A percentile compares a stretch with the other conserved stretches of the same genome.
phyloP scores from a whole-genome alignment of 2,888 invertebrate species.

The Drosophila cracens region DNA sequence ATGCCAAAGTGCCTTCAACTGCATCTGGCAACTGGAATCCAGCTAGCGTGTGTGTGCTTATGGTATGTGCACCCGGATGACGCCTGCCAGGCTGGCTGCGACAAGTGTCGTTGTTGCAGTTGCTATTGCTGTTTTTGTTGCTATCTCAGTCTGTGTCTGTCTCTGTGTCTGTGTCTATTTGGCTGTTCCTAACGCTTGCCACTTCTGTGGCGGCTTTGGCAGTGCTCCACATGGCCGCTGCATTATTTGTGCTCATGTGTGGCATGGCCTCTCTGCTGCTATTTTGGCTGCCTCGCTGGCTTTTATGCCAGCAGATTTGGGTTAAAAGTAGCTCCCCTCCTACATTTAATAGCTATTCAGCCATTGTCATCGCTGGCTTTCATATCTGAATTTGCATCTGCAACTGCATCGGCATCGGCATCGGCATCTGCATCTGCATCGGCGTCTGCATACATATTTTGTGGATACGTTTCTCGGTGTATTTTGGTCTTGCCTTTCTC shows the following conservation, averaged over 20 bases:
- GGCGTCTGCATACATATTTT: constrained; percentile 11
- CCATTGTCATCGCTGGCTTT: constrained; percentile 33
- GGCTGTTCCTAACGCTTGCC: constrained; percentile 24
- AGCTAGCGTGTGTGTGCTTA: constrained; percentile 38
- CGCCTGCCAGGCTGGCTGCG: constrained; percentile 69
- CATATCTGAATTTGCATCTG: constrained; percentile 29
- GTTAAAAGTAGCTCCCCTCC: constrained; percentile 78
- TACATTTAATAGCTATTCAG: constrained; percentile 76
- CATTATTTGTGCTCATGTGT: constrained; percentile 75
- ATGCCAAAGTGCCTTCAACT: constrained; percentile 71
- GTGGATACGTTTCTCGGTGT: constrained; percentile 18
- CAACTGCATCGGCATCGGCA: constrained; percentile 26
- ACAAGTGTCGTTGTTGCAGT: constrained; percentile 51
- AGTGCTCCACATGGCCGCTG: constrained; percentile 72
- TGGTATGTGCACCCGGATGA: constrained; percentile 56
- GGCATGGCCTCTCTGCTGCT: constrained; percentile 44
- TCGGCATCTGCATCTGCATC: constrained; percentile 15
- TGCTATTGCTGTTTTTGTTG: constrained; percentile 4
- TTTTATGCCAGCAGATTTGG: constrained; percentile 79
- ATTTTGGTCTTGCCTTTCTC: constrained; percentile 10
- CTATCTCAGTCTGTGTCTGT: not conserved
- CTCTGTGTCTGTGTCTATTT: constrained; percentile 1
- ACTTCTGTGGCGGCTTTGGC: constrained; percentile 63
- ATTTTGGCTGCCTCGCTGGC: constrained; percentile 47
- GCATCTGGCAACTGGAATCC: constrained; percentile 46